These are phyloP conservation scores for Auanema sp. DNA, from an alignment of 2,888 invertebrate genomes.

Conservation along the genomic window DNA sequence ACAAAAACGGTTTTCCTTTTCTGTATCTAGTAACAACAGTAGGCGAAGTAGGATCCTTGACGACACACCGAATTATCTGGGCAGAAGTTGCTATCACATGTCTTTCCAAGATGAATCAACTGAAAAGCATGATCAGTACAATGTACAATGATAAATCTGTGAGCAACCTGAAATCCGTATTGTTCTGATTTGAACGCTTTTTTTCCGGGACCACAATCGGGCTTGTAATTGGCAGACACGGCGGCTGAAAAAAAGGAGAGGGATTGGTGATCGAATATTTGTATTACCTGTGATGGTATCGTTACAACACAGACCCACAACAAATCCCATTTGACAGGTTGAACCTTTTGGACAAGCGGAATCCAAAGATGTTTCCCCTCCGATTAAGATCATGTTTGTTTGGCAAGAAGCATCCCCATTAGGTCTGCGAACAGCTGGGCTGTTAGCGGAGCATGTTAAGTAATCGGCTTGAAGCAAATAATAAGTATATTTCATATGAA, in stretches of 20 bases:
- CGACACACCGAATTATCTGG: slow-evolving; percentile 27
- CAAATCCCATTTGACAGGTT: slow-evolving; percentile 19
- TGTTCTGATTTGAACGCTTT: slow-evolving; percentile 20
- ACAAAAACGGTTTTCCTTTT: too few species aligned
- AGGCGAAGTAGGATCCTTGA: slow-evolving; percentile 31
- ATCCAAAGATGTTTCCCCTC: slow-evolving; percentile 8
- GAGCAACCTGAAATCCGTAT: slow-evolving; percentile 19
- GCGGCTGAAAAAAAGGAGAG: slow-evolving; percentile 14
- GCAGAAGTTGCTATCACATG: slow-evolving; percentile 33
- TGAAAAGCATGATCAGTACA: not conserved
- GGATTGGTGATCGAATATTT: too few species aligned
- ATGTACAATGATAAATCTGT: not conserved
- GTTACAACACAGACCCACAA: slow-evolving; percentile 19
- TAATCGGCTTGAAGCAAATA: slow-evolving; percentile 26
- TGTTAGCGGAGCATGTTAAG: slow-evolving; percentile 23
- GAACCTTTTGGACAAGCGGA: slow-evolving; percentile 23
- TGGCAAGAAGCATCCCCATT: slow-evolving; percentile 9
- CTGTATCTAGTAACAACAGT: slow-evolving; percentile 31
- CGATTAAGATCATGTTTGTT: slow-evolving; percentile 1
- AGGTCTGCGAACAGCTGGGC: slow-evolving; percentile 5
- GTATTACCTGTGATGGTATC: slow-evolving; percentile 7
- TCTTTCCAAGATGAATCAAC: slow-evolving; percentile 29
- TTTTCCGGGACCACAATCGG: slow-evolving; percentile 30
- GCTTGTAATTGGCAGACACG: slow-evolving; percentile 25
- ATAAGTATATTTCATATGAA: too few species aligned